Evolutionary conservation across 1,140 invertebrate genomes (phyloP).

Genomic region (Parasteatoda tepidariorum): DNA sequence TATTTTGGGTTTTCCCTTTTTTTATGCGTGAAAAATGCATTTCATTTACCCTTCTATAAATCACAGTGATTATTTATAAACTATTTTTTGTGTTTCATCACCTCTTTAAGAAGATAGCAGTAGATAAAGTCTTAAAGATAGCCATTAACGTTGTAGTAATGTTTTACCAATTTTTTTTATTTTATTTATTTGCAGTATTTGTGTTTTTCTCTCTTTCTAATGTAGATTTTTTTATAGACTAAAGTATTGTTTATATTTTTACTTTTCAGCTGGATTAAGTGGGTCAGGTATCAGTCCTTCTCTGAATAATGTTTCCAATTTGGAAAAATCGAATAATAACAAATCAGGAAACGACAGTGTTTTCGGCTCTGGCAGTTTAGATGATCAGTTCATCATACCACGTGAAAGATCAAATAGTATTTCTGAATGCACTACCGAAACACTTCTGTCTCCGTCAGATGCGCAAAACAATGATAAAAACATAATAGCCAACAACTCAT

Average conservation of each 20-base stretch:
- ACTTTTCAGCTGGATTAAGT: constrained; percentile 24
- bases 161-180: too few relatives aligned
- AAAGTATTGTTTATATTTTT: background rate
- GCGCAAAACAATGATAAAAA: constrained; percentile 57
- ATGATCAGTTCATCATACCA: constrained; percentile 27
- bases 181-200: too few relatives aligned
- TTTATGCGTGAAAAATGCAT: too few relatives aligned
- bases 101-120: too few relatives aligned
- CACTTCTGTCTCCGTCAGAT: constrained; percentile 43
- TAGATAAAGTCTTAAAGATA: too few relatives aligned
- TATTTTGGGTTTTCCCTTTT: too few relatives aligned
- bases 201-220: too few relatives aligned
- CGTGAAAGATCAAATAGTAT: constrained; percentile 36
- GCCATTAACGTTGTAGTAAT: too few relatives aligned
- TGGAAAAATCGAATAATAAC: constrained; percentile 18
- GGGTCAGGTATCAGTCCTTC: constrained; percentile 17
- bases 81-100: too few relatives aligned
- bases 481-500: constrained; percentile 2
- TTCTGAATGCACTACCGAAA: constrained; percentile 52
- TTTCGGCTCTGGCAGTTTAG: background rate
- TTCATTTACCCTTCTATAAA: too few relatives aligned
- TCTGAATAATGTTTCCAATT: constrained; percentile 15
- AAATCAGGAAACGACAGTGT: constrained; percentile 19
- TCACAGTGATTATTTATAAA: too few relatives aligned
- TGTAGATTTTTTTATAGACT: too few relatives aligned